Percentiles rank a stretch among this genome's conserved stretches.
Conservation (phyloP, 2,113 vertebrate genomes). For the Campylomormyrus numenius region DNA sequence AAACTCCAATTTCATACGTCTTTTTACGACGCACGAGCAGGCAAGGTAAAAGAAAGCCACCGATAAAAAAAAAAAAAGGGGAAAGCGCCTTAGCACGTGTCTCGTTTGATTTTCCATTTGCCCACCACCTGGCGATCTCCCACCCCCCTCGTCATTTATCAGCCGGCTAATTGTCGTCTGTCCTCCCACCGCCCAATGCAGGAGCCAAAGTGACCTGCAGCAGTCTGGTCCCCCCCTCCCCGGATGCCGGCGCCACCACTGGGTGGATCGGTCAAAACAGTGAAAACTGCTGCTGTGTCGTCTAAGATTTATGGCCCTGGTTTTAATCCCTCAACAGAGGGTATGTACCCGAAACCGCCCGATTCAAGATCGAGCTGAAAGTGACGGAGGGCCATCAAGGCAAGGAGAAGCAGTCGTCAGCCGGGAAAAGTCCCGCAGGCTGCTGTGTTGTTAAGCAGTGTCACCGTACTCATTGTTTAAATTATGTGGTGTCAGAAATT, state of each 20-base stretch:
- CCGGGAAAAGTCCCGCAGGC: neutral
- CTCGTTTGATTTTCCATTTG: neutral
- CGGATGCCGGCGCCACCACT: neutral
- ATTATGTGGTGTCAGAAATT: neutral
- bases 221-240: neutral
- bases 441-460: neutral
- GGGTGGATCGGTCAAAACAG: neutral
- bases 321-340: constrained; percentile 24
- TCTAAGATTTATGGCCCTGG: constrained; percentile 32
- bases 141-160: neutral
- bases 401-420: neutral
- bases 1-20: neutral
- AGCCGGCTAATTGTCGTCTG: neutral
- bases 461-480: neutral
- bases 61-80: neutral
- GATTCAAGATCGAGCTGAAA: constrained; percentile 26
- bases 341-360: constrained; percentile 13
- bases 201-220: neutral
- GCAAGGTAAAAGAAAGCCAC: neutral
- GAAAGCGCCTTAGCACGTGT: neutral
- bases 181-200: neutral
- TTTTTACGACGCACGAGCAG: neutral
- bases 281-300: neutral
- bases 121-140: neutral
- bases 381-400: constrained; percentile 15